Evolutionary conservation across 2,888 invertebrate species (phyloP).

Genomic region (Uropetala carovei): DNA sequence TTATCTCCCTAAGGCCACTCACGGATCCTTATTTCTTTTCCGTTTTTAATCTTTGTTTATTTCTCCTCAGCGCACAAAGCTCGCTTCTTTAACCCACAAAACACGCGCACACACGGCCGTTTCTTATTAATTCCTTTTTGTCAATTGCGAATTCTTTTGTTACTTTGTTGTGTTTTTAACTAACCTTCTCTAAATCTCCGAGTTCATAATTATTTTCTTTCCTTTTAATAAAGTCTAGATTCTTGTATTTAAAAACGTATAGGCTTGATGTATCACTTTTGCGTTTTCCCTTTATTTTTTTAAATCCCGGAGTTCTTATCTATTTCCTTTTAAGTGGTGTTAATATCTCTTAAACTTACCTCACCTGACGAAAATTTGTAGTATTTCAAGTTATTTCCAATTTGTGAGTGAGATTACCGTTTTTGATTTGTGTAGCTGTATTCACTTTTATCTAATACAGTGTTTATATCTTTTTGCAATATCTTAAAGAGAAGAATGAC

Average conservation of each 20-base stretch:
- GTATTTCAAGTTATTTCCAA: too few relatives aligned
- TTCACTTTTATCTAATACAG: too few relatives aligned
- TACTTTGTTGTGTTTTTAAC: too few relatives aligned
- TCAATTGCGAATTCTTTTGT: not conserved
- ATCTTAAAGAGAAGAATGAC: too few relatives aligned
- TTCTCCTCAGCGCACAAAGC: not conserved
- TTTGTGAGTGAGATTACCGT: too few relatives aligned
- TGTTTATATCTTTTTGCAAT: too few relatives aligned
- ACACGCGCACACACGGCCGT: not conserved
- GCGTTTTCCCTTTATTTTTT: not conserved
- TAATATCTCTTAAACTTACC: too few relatives aligned
- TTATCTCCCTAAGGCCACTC: constrained; percentile 26
- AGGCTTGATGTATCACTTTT: not conserved
- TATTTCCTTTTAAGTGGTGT: too few relatives aligned
- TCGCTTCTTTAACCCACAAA: constrained; percentile 14
- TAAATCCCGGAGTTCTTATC: too few relatives aligned
- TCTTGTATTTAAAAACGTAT: not conserved
- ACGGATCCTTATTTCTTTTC: constrained; percentile 35
- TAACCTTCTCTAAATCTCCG: not conserved
- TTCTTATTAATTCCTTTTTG: constrained; percentile 38
- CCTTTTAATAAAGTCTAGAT: constrained; percentile 26
- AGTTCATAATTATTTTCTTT: not conserved
- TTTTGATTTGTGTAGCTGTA: too few relatives aligned
- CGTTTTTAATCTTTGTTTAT: constrained; percentile 24
- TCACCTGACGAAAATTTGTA: too few relatives aligned